phyloP scores from a whole-genome alignment of 2,888 invertebrate genomes.

The Nymphalis polychloros region DNA sequence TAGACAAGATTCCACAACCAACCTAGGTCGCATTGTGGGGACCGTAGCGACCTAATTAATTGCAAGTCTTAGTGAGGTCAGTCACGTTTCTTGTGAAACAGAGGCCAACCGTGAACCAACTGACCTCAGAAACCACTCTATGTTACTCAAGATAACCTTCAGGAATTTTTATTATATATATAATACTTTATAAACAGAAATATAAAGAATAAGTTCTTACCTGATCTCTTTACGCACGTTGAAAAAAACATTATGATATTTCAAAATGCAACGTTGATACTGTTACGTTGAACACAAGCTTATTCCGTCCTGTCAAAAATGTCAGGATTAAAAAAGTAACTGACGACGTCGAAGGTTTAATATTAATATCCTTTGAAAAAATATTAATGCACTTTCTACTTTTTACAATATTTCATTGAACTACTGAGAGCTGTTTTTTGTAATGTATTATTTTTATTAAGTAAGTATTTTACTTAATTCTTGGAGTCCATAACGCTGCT shows the following conservation, averaged over 20 bases:
- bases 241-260: constrained; percentile 14
- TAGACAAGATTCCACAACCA: constrained; percentile 29
- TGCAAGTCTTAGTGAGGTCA: constrained; percentile 30
- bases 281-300: background rate
- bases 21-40: constrained; percentile 23
- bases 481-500: too few relatives aligned
- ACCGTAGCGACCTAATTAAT: constrained; percentile 34
- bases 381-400: too few relatives aligned
- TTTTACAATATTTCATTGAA: too few relatives aligned
- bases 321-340: constrained; percentile 4
- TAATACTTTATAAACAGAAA: background rate
- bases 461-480: too few relatives aligned
- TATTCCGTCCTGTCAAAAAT: constrained; percentile 1
- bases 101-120: constrained; percentile 7
- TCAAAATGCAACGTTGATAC: background rate
- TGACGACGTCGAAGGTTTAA: background rate
- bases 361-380: background rate
- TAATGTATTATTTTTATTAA: too few relatives aligned
- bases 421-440: too few relatives aligned
- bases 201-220: background rate
- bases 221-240: constrained; percentile 11
- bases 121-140: background rate
- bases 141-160: background rate
- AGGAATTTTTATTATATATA: background rate
- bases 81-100: constrained; percentile 29